Evolutionary conservation across 1,140 invertebrate genomes (phyloP), one percentile per base, ranked within the genome.

Genomic region (Lepidurus packardi): DNA sequence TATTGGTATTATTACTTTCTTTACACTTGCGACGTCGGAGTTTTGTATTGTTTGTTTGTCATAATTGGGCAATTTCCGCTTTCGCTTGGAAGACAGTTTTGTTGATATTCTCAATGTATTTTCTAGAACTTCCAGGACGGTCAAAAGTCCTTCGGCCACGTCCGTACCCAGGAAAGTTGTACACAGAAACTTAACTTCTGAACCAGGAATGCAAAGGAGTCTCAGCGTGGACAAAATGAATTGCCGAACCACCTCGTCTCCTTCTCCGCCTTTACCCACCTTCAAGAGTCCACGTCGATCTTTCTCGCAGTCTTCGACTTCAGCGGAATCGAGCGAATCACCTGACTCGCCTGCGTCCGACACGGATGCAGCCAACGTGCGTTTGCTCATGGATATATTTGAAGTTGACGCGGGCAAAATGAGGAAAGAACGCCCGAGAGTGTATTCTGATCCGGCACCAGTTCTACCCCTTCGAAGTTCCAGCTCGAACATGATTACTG

Each of bases 311-410:
- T 73, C 16, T 16, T 73, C 73, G 24, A 16, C 81, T 43, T 21
- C 76, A 79, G 41, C 74, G 81, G 53, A 80, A 82, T 41, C 74
- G 8, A 16, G 24, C 10, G 74, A 73, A 79, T 43, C 75, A 78
- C 83, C 83, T 75, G 82, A 83, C 1, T 83, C 85, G 5, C 84
- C 81, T 6, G 81, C 81, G 7, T 81, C 84, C 25, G 91, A 92
- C n/a, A 45, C 73, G 79, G 92, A 93, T 84, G 83, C 91, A 77
- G 21, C 53, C 34, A 92, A 91, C 75, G 91, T 93, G 75, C 89
- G 90, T 82, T 90, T 89, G 47, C 84, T 93, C 76, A 91, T 93
- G 11, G 91, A 89, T 73, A 90, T 91, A 81, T 93, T 93, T 84
- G 89, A 90, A 83, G 84, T 86, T 85, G 7, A 84, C 82, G 79